phyloP scores from a whole-genome alignment of 2,113 vertebrate species.

The Cynoglossus semilaevis region DNA sequence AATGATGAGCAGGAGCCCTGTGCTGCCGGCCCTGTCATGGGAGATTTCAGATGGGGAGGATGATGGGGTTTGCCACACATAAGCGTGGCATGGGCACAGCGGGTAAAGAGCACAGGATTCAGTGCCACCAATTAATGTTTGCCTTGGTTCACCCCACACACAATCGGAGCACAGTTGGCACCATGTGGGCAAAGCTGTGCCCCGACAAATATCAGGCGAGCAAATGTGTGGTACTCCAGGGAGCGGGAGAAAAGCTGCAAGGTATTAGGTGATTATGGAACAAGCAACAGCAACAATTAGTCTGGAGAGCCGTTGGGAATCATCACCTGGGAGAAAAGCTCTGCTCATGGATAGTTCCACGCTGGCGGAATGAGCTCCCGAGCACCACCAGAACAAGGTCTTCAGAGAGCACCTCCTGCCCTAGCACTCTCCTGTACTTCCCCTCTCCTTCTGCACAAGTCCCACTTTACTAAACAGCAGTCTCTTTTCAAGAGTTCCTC shows the following conservation, averaged over 20 bases:
- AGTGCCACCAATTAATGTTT: slow-evolving; percentile 72
- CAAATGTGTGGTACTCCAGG: slow-evolving; percentile 53
- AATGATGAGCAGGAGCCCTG: slow-evolving; percentile 75
- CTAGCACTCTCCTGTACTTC: no score
- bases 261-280: slow-evolving; percentile 50
- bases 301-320: slow-evolving; percentile 47
- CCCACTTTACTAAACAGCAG: no score
- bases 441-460: no score
- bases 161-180: slow-evolving; percentile 51
- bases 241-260: slow-evolving; percentile 54
- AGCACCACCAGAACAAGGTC: no score
- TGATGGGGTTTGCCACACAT: slow-evolving; percentile 64
- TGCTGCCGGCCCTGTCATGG: slow-evolving; percentile 72
- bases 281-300: slow-evolving; percentile 54
- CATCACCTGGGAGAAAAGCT: slow-evolving; percentile 20
- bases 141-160: slow-evolving; percentile 60
- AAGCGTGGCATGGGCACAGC: slow-evolving; percentile 50
- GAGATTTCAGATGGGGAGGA: slow-evolving; percentile 64
- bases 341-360: no score
- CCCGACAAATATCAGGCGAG: slow-evolving; percentile 61
- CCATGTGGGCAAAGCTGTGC: slow-evolving; percentile 44
- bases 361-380: no score
- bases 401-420: no score
- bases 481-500: no score
- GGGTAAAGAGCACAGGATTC: slow-evolving; percentile 51